Conservation (phyloP, 2,113 vertebrate genomes). For the Oceanodroma tethys region DNA sequence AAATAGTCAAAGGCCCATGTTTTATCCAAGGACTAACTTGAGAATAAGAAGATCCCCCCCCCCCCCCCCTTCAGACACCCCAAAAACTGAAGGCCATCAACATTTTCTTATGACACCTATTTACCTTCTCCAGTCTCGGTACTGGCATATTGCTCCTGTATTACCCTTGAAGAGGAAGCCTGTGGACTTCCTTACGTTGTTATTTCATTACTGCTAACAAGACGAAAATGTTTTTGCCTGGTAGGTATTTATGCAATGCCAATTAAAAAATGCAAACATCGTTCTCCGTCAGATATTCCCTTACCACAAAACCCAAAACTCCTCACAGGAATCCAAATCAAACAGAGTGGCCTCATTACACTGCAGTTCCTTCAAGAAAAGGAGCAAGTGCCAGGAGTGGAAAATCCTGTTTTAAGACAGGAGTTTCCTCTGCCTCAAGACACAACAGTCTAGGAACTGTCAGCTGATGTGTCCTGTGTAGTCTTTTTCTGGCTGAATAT, state of each 20-base stretch:
- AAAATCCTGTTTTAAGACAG: neutral
- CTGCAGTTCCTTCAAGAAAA: neutral
- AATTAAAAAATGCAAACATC: neutral
- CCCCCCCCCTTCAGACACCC: rapidly evolving
- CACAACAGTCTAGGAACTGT: neutral
- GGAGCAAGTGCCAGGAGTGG: neutral
- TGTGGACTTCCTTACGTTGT: neutral
- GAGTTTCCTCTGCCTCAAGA: neutral
- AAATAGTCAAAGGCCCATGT: neutral
- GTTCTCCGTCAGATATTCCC: neutral
- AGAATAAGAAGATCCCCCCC: neutral
- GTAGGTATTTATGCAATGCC: neutral
- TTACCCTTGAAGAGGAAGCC: neutral
- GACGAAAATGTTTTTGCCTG: neutral
- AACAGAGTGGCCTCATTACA: neutral
- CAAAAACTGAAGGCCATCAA: neutral
- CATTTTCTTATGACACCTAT: neutral
- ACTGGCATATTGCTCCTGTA: neutral
- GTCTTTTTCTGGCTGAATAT: neutral
- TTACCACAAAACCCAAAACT: neutral
- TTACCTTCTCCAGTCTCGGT: neutral
- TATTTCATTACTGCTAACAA: neutral
- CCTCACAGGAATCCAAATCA: neutral
- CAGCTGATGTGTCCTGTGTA: neutral
- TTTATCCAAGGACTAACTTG: neutral